phyloP scores from a whole-genome alignment of 2,797 vertebrate species.

The Pygocentrus nattereri region DNA sequence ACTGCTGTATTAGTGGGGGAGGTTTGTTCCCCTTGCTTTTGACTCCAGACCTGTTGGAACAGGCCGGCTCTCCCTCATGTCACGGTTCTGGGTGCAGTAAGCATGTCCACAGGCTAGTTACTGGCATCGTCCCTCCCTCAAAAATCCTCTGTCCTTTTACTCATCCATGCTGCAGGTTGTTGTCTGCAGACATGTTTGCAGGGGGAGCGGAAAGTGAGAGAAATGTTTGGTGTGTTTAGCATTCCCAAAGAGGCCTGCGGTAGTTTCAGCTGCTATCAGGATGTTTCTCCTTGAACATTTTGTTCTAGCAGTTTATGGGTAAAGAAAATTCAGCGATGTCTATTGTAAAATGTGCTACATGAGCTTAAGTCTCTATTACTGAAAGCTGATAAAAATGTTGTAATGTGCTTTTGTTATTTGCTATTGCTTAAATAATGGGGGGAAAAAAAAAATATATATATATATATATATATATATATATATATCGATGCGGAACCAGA shows the following conservation, averaged over 20 bases:
- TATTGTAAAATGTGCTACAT: no score
- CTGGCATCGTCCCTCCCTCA: conserved; percentile 9
- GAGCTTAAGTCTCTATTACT: no score
- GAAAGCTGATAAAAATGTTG: no score
- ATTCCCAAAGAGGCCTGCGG: not conserved
- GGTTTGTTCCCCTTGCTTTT: conserved; percentile 9
- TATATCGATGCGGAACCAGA: no score
- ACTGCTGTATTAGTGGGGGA: not conserved
- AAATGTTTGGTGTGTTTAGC: not conserved
- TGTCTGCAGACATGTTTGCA: not conserved
- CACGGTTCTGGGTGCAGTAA: conserved; percentile 3
- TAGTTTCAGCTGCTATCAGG: not conserved
- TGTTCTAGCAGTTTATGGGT: no score
- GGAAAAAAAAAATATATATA: no score
- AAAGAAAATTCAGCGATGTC: no score
- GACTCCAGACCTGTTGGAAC: conserved; percentile 47
- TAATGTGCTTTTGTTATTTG: no score
- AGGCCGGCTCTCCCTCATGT: conserved; percentile 18
- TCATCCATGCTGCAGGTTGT: conserved; percentile 10
- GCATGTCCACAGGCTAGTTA: conserved; percentile 39
- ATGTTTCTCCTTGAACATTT: not conserved
- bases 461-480: no score
- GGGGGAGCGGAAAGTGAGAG: not conserved
- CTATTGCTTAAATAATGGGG: no score
- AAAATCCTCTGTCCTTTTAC: conserved; percentile 19